Base-by-base conservation (phyloP, 1,140 invertebrate species). In the Asbolus verrucosus region DNA sequence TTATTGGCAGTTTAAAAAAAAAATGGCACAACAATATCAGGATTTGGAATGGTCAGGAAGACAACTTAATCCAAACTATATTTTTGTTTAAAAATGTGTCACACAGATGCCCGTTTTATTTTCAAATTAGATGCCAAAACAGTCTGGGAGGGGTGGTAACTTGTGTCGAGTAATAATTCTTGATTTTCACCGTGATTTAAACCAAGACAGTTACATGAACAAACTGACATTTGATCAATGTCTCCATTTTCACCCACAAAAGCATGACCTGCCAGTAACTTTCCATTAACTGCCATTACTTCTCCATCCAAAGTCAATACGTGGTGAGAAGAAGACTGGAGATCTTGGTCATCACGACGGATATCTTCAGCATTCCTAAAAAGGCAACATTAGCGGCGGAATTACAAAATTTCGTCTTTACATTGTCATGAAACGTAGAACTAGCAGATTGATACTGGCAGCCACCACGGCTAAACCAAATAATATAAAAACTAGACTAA, bases 371-470 rank as follows among this genome's bases (percentile, higher is more conserved):
- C 94, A 81, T 96, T 95, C 87, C 89, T 91, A 71, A 43, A 67
- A 72, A 4, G 24, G 3, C 8, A 3, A 8, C 8, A 4, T 27
- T 4, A 27, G 3, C 24, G 3, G 24, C 3, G 0, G 21, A 27
- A 27, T 21, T 59, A 8, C 27, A 1, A 21, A 5, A 5, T 11
- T 62, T 54, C 3, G 13, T 65, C 84, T 85, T 87, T 83, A 92
- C 95, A 99, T 97, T 1, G 97, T 99, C 90, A 99, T 94, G 83
- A 99, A 99, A 21, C 97, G 88, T 0, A 99, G 88, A 0, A 99
- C 97, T 0, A 99, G 84, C 38, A 99, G 87, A 84, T 99, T 99
- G 76, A 99, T 98, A 72, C 95, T 97, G 9, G 98, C 97, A 59
- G 97, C 97, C 2, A 99, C 96, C 0, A 99, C 96, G 0, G 97